Percentiles rank a stretch among this genome's conserved stretches.
Conservation (phyloP, 2,113 vertebrate species). For the Emydura subglobosa region DNA sequence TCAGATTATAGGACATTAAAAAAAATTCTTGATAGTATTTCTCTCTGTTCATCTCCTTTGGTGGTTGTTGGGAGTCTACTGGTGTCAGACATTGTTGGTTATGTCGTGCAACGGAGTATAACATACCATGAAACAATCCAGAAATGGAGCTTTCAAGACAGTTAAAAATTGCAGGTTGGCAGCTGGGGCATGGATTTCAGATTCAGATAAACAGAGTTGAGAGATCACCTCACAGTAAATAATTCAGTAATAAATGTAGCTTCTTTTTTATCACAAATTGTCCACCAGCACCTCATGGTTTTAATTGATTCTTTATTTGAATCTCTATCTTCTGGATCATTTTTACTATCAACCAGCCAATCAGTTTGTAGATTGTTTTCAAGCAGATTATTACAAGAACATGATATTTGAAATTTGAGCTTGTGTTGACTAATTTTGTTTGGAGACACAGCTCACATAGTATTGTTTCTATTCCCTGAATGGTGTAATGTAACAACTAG, state of each 20-base stretch:
- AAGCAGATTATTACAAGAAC: not conserved
- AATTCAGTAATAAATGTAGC: not conserved
- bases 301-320: not conserved
- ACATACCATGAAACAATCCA: not conserved
- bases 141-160: not conserved
- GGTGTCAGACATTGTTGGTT: not conserved
- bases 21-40: slow-evolving; percentile 34
- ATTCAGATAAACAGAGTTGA: not conserved
- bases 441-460: not conserved
- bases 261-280: not conserved
- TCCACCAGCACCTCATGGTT: not conserved
- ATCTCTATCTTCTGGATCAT: accelerated
- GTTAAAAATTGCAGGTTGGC: not conserved
- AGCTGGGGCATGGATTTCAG: not conserved
- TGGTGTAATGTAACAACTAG: not conserved
- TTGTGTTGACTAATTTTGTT: slow-evolving; percentile 2
- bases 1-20: slow-evolving; percentile 18
- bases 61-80: not conserved
- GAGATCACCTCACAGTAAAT: not conserved
- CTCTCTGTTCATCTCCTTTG: slow-evolving; percentile 13
- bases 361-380: not conserved
- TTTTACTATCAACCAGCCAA: not conserved
- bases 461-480: not conserved
- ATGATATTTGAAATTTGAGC: not conserved
- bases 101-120: not conserved